Evolutionary conservation across 1,140 invertebrate genomes (phyloP).

Genomic region (Ips nitidus): DNA sequence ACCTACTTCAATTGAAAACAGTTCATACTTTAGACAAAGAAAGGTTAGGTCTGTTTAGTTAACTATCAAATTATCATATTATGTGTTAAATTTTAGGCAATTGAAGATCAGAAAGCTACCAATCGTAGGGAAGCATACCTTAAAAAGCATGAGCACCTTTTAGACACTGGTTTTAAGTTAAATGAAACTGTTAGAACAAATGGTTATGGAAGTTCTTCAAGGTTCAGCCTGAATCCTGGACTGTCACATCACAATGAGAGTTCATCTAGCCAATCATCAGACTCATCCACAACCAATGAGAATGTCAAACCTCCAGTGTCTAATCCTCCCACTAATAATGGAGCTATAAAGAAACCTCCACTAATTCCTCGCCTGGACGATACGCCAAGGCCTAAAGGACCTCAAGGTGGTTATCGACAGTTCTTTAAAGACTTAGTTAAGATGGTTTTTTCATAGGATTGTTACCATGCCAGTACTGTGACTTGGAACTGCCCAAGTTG

Average conservation of each 20-base stretch:
- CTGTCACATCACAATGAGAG: background rate
- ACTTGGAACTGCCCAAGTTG: conserved; percentile 61
- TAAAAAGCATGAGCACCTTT: conserved; percentile 39
- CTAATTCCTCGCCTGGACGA: conserved; percentile 26
- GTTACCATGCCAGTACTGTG: conserved; percentile 62
- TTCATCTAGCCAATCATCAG: conserved; percentile 1
- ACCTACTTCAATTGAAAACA: conserved; percentile 41
- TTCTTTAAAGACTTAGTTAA: background rate
- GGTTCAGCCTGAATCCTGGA: background rate
- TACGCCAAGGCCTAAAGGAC: conserved; percentile 22
- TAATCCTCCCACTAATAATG: background rate
- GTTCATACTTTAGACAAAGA: conserved; percentile 40
- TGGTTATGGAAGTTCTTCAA: conserved; percentile 19
- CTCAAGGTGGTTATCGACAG: conserved; percentile 18
- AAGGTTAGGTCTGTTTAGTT: conserved; percentile 26
- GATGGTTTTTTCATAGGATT: conserved; percentile 29
- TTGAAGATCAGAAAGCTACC: conserved; percentile 41
- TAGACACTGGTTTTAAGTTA: conserved; percentile 39
- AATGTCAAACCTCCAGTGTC: background rate
- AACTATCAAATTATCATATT: background rate
- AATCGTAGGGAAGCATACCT: conserved; percentile 38
- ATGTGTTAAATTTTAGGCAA: conserved; percentile 1
- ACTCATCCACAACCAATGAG: background rate
- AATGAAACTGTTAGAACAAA: conserved; percentile 25
- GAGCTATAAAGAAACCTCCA: conserved; percentile 26